Evolutionary conservation across 2,797 vertebrate genomes (phyloP), one percentile per base, ranked within the genome.

Genomic region (Naso thynnoides): DNA sequence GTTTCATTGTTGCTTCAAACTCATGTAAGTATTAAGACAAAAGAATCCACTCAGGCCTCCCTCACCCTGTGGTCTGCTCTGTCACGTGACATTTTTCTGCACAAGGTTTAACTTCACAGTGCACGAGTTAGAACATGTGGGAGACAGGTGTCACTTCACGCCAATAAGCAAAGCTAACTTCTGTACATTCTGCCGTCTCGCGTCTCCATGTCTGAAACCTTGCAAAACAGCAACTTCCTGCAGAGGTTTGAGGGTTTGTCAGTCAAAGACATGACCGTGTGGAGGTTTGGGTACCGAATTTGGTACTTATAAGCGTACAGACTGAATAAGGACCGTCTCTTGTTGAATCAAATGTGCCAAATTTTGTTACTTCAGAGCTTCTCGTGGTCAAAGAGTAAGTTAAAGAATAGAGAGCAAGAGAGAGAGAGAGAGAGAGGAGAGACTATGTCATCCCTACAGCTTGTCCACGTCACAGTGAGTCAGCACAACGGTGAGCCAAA

Each of bases 111-210:
- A 88, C 87, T 84, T 87, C 91, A 90, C 89, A 83, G 91, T 94
- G 93, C 93, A 92, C 91, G 89, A 74, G 70, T 85, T 49, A 38
- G 91, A 92, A 91, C 59, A 86, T 81, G 21, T 85, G 92, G 94
- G 90, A 96, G 95, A 96, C 95, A 96, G 95, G 94, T 96, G 95
- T 97, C 95, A 96, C 93, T 95, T 93, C 88, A 89, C 92, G 92
- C 94, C 93, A 85, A 93, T 92, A 93, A 95, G 94, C 93, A 90
- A 96, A 95, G 94, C 92, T 90, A 94, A 95, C 90, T 71, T 96
- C 91, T 91, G 91, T 92, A 96, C 94, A 96, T 95, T 94, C 94
- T 88, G 92, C 90, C 87, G 89, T 95, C 54, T 68, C 24, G 1
- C 94, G 94, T 96, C 95, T 95, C 93, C 94, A 93, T 91, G 91